Conservation (phyloP, 1,140 invertebrate genomes). For the Archivesica marissinica region DNA sequence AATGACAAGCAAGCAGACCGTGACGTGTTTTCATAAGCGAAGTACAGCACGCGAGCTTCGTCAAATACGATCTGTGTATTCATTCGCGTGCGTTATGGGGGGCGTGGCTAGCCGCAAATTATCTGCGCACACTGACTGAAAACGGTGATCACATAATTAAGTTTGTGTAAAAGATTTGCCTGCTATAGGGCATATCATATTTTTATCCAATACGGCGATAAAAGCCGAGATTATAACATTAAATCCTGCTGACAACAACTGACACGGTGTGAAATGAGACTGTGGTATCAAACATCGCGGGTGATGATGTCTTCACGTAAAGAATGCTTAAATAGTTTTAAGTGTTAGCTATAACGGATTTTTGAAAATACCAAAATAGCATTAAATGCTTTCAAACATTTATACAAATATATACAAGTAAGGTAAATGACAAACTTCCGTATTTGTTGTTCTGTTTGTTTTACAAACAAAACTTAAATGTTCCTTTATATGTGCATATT, state of each 20-base stretch:
- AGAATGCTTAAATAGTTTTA: no score
- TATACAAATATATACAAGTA: no score
- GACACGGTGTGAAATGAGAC: slow-evolving; percentile 18
- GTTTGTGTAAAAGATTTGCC: slow-evolving; percentile 41
- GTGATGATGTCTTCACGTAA: slow-evolving; percentile 14
- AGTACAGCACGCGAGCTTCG: slow-evolving; percentile 40
- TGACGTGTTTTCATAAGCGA: slow-evolving; percentile 44
- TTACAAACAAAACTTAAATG: no score
- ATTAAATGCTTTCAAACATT: no score
- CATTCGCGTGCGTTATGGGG: slow-evolving; percentile 34
- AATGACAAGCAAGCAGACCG: slow-evolving; percentile 48
- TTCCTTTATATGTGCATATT: no score
- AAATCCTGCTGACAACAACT: slow-evolving; percentile 10
- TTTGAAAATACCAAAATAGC: no score
- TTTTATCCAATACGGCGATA: slow-evolving; percentile 27
- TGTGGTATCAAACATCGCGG: background rate
- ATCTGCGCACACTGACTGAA: background rate
- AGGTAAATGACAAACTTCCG: no score
- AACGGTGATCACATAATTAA: slow-evolving; percentile 37
- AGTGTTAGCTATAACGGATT: no score
- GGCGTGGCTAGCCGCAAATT: slow-evolving; percentile 57
- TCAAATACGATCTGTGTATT: slow-evolving; percentile 55
- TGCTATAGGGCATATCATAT: slow-evolving; percentile 20
- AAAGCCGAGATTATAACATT: slow-evolving; percentile 34
- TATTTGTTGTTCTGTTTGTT: no score